Evolutionary conservation across 2,888 invertebrate genomes (phyloP).

Genomic region (Synergus japonicus): DNA sequence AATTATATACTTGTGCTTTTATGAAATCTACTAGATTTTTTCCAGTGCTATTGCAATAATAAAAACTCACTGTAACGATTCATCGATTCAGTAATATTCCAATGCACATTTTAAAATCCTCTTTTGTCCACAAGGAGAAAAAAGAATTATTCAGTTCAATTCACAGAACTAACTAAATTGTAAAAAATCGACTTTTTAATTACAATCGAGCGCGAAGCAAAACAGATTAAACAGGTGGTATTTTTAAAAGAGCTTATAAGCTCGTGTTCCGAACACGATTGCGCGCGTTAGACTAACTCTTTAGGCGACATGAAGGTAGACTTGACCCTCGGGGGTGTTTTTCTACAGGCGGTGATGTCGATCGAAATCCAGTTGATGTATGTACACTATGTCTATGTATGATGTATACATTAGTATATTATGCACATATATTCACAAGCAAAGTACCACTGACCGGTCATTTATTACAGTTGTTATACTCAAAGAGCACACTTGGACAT

Average conservation of each 20-base stretch:
- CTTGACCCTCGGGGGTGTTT: slow-evolving; percentile 61
- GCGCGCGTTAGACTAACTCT: slow-evolving; percentile 63
- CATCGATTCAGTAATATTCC: slow-evolving; percentile 14
- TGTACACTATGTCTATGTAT: not conserved
- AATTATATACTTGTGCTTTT: too few relatives aligned
- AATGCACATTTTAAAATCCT: not conserved
- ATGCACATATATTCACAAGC: not conserved
- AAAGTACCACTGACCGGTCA: not conserved
- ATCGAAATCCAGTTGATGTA: slow-evolving; percentile 58
- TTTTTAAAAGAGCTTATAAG: not conserved
- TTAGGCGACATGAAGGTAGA: slow-evolving; percentile 56
- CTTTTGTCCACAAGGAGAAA: not conserved
- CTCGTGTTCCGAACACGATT: slow-evolving; percentile 54
- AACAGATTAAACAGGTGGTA: not conserved
- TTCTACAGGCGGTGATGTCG: slow-evolving; percentile 58
- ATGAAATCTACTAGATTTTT: too few relatives aligned
- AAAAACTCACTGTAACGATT: slow-evolving; percentile 4
- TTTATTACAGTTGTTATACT: not conserved
- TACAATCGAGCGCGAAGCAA: not conserved
- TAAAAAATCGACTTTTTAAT: not conserved
- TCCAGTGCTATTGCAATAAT: too few relatives aligned
- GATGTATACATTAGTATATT: not conserved
- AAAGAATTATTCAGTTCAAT: not conserved
- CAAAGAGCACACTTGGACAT: not conserved
- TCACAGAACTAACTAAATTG: not conserved